A percentile compares a stretch with the other conserved stretches of the same genome.
Conservation (phyloP, 1,140 invertebrate species). For the Wasmannia auropunctata region DNA sequence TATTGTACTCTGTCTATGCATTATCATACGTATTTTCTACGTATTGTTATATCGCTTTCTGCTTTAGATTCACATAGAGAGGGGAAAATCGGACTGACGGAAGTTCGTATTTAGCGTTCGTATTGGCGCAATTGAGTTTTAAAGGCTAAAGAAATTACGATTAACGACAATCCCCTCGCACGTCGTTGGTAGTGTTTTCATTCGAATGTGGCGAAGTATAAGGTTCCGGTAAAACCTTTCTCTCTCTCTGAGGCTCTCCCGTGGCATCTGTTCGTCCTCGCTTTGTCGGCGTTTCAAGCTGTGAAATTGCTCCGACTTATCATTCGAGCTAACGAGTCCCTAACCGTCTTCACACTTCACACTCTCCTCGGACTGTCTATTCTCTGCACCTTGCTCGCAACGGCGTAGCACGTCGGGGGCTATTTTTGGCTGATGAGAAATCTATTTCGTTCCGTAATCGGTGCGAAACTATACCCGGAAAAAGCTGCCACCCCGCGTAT, state of each 20-base stretch:
- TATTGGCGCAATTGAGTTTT: background rate
- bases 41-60: background rate
- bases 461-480: constrained; percentile 1
- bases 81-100: background rate
- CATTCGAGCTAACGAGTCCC: constrained; percentile 83
- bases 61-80: background rate
- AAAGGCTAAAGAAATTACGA: constrained; percentile 27
- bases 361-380: constrained; percentile 73
- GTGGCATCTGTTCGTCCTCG: constrained; percentile 69
- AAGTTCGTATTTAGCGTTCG: background rate
- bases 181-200: constrained; percentile 51
- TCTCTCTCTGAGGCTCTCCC: constrained; percentile 41
- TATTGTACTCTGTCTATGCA: background rate
- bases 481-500: background rate
- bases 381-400: constrained; percentile 66
- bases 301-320: constrained; percentile 84
- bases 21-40: background rate
- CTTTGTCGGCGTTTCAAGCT: constrained; percentile 76
- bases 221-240: constrained; percentile 52
- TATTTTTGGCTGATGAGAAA: background rate
- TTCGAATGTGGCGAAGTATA: constrained; percentile 64
- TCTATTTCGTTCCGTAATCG: background rate
- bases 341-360: constrained; percentile 81
- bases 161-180: background rate
- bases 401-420: constrained; percentile 68